Conservation (phyloP, 2,888 invertebrate genomes). For the Linhomoeus sp. region DNA sequence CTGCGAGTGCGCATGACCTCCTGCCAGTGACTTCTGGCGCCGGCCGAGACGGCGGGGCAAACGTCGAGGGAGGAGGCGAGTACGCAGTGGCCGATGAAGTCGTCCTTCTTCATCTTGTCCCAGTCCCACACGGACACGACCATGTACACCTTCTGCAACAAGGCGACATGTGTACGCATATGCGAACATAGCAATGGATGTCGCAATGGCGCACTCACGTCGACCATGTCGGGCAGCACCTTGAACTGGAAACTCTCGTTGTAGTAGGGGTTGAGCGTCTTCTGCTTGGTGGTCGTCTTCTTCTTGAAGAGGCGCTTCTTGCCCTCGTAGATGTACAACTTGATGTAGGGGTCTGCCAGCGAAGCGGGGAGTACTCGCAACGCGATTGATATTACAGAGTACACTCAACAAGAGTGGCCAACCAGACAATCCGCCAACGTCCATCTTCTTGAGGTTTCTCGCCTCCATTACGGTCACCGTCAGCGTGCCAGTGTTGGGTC, state of each 20-base stretch:
- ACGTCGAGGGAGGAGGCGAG: constrained; percentile 9
- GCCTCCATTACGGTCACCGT: constrained; percentile 26
- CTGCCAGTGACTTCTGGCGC: constrained; percentile 20
- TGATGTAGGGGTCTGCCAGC: constrained; percentile 25
- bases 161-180: too few relatives aligned
- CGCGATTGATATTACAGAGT: neutral
- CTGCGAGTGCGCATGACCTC: constrained; percentile 22
- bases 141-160: constrained; percentile 12
- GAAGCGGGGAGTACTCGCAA: neutral
- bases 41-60: neutral
- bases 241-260: constrained; percentile 28
- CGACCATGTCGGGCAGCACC: constrained; percentile 15
- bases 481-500: constrained; percentile 23
- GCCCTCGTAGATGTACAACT: constrained; percentile 22
- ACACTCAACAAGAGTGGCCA: neutral
- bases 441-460: constrained; percentile 26
- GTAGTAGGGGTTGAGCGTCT: constrained; percentile 21
- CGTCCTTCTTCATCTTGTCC: constrained; percentile 25
- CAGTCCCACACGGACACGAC: constrained; percentile 25
- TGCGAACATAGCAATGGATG: too few relatives aligned
- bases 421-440: constrained; percentile 25
- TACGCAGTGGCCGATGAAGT: constrained; percentile 21
- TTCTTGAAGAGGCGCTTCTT: constrained; percentile 22
- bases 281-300: constrained; percentile 24
- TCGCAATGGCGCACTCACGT: too few relatives aligned